These are phyloP conservation scores for Trachops cirrhosus DNA, from an alignment of 2,797 vertebrate genomes.

Conservation along the genomic window DNA sequence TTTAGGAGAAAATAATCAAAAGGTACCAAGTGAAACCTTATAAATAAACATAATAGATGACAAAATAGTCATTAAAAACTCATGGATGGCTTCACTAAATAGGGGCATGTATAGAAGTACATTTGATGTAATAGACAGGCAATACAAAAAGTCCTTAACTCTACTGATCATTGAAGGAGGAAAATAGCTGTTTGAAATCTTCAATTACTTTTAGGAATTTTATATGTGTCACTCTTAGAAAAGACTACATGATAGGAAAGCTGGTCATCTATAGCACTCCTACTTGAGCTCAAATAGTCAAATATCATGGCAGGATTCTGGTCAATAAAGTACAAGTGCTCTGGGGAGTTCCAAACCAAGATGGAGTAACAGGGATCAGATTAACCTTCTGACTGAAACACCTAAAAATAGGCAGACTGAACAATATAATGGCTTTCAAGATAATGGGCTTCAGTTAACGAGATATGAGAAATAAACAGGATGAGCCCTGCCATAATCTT, in stretches of 20 bases:
- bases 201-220: background rate
- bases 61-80: background rate
- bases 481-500: rapidly evolving
- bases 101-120: background rate
- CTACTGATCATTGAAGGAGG: background rate
- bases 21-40: background rate
- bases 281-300: background rate
- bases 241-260: background rate
- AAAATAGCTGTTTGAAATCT: background rate
- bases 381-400: background rate
- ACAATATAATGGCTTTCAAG: background rate
- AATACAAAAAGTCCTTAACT: background rate
- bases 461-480: too few relatives aligned
- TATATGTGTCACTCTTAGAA: rapidly evolving
- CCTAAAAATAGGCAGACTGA: background rate
- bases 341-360: background rate
- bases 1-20: background rate
- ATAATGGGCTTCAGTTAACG: rapidly evolving
- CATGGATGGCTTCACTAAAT: rapidly evolving
- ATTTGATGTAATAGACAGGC: rapidly evolving
- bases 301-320: background rate
- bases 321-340: background rate
- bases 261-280: background rate
- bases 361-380: background rate
- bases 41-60: background rate